Percentiles rank a stretch among this genome's conserved stretches.
These are phyloP conservation scores for Sakesphorus luctuosus DNA, from an alignment of 2,113 vertebrate species.

Conservation along the genomic window DNA sequence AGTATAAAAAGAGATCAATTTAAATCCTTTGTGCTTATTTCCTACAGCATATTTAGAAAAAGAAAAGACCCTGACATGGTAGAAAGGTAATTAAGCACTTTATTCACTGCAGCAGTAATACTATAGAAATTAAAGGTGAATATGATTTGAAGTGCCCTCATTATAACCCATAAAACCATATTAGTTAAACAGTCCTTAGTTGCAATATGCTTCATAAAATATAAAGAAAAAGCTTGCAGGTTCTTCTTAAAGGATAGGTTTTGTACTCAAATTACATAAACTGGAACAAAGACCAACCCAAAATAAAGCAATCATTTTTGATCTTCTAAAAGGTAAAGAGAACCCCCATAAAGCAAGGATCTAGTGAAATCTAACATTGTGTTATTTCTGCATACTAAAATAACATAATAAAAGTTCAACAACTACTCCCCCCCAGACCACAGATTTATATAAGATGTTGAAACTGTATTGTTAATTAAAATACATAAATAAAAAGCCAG, in stretches of 20 bases:
- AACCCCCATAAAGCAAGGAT: not conserved
- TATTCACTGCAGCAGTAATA: conserved; percentile 58
- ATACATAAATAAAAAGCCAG: conserved; percentile 58
- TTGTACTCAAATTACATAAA: not conserved
- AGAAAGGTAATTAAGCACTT: conserved; percentile 53
- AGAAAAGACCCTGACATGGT: conserved; percentile 1
- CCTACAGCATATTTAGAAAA: conserved; percentile 27
- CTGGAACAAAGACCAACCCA: not conserved
- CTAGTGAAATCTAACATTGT: conserved; percentile 28
- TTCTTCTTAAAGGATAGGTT: conserved; percentile 9
- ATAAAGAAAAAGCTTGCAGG: not conserved
- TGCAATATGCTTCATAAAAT: not conserved
- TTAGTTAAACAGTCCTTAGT: conserved; percentile 40
- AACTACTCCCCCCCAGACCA: not conserved
- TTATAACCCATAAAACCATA: conserved; percentile 58
- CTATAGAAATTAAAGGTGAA: conserved; percentile 50
- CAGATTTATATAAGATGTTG: conserved; percentile 47
- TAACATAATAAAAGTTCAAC: conserved; percentile 36
- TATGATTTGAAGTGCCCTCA: conserved; percentile 48
- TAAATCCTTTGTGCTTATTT: conserved; percentile 34
- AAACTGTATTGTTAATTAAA: conserved; percentile 68
- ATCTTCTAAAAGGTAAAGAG: not conserved
- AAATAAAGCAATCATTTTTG: not conserved
- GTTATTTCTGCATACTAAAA: conserved; percentile 56
- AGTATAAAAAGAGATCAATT: conserved; percentile 46